A percentile compares a stretch with the other conserved stretches of the same genome.
Conservation (phyloP, 2,113 vertebrate genomes). For the Anoura caudifer region DNA sequence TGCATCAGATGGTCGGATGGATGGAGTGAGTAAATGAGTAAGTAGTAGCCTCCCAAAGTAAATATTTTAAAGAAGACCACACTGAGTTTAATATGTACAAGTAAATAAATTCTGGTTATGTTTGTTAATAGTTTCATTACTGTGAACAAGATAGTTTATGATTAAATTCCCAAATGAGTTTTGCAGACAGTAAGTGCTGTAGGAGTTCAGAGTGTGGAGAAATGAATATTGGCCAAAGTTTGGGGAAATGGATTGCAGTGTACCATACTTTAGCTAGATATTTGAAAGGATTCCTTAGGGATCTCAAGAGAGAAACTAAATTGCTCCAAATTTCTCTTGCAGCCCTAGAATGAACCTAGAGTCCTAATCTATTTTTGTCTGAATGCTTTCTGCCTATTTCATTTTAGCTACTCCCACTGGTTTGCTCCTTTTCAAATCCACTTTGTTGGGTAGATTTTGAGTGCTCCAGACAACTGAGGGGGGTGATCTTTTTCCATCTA, state of each 20-base stretch:
- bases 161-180: slow-evolving; percentile 39
- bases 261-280: slow-evolving; percentile 33
- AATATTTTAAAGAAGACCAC: slow-evolving; percentile 39
- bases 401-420: slow-evolving; percentile 48
- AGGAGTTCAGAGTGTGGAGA: slow-evolving; percentile 40
- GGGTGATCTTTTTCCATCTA: neutral
- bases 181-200: neutral
- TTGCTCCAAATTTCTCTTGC: slow-evolving; percentile 50
- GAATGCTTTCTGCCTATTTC: slow-evolving; percentile 50
- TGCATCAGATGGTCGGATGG: neutral
- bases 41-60: slow-evolving; percentile 14
- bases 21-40: neutral
- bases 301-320: slow-evolving; percentile 39
- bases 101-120: slow-evolving; percentile 31
- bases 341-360: slow-evolving; percentile 55
- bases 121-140: slow-evolving; percentile 45
- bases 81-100: neutral
- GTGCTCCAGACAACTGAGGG: neutral
- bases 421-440: slow-evolving; percentile 54
- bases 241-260: slow-evolving; percentile 26
- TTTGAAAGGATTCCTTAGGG: slow-evolving; percentile 33
- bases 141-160: slow-evolving; percentile 9
- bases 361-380: slow-evolving; percentile 60
- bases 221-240: slow-evolving; percentile 33
- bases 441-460: slow-evolving; percentile 37